These are phyloP conservation scores for Heliopora coerulea DNA, from an alignment of 92 coral and sea anemone species.

Conservation along the genomic window DNA sequence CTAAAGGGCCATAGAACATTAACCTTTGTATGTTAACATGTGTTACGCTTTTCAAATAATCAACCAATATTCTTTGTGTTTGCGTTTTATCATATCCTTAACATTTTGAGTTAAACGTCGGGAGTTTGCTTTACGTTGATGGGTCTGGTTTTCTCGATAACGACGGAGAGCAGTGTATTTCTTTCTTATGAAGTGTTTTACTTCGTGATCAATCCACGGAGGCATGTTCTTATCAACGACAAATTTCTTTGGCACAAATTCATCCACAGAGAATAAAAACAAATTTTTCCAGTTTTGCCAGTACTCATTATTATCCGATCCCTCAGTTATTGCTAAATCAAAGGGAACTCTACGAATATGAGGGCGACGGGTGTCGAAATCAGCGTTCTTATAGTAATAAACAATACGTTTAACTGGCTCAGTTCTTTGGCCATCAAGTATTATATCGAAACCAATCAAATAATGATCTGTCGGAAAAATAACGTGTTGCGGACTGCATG, in stretches of 20 bases:
- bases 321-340: conserved; percentile 1
- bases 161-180: conserved; percentile 30
- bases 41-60: too few species aligned
- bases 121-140: conserved; percentile 33
- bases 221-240: conserved; percentile 44
- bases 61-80: conserved; percentile 40
- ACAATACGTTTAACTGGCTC: conserved; percentile 24
- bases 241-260: conserved; percentile 13
- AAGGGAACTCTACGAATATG: conserved; percentile 13
- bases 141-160: conserved; percentile 16
- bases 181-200: conserved; percentile 14
- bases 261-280: conserved; percentile 44
- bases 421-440: conserved; percentile 17
- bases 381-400: conserved; percentile 26
- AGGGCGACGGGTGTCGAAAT: conserved; percentile 24
- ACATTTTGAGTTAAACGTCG: conserved; percentile 26
- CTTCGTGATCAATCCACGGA: conserved; percentile 62
- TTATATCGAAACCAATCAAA: conserved; percentile 26
- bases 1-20: too few species aligned
- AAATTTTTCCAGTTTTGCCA: conserved; percentile 47
- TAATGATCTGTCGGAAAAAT: conserved; percentile 52
- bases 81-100: conserved; percentile 32
- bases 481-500: background rate
- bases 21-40: too few species aligned
- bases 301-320: conserved; percentile 14